Conservation (phyloP, 2,888 invertebrate species). For the Aspidiotus destructor region DNA sequence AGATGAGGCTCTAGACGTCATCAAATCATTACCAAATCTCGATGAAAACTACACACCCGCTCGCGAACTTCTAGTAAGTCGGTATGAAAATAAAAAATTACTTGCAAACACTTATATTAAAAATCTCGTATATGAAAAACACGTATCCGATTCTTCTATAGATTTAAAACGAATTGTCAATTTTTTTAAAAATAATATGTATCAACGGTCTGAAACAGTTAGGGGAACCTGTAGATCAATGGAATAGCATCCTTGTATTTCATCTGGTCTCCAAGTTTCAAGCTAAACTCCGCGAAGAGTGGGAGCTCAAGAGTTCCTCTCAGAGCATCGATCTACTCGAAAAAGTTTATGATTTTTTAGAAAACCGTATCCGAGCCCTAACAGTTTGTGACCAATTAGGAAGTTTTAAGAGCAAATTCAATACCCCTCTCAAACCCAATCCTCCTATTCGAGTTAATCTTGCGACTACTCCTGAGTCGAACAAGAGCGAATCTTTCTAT, state of each 20-base stretch:
- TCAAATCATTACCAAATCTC: too few species aligned
- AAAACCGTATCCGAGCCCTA: too few species aligned
- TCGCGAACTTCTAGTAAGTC: not conserved
- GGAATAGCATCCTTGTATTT: not conserved
- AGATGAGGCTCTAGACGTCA: too few species aligned
- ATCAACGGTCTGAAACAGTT: not conserved
- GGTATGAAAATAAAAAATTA: not conserved
- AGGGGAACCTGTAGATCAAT: not conserved
- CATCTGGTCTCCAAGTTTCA: not conserved
- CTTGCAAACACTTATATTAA: not conserved
- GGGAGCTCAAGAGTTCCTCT: not conserved
- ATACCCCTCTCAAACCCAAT: too few species aligned
- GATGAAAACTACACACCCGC: not conserved
- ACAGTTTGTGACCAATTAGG: too few species aligned
- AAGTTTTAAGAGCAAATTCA: too few species aligned
- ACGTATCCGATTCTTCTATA: not conserved
- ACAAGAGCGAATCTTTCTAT: too few species aligned
- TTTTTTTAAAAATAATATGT: not conserved
- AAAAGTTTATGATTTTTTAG: too few species aligned
- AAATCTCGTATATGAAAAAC: not conserved
- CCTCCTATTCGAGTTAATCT: too few species aligned
- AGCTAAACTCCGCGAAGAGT: not conserved
- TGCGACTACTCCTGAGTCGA: too few species aligned
- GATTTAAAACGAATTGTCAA: not conserved
- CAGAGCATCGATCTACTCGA: too few species aligned